Evolutionary conservation across 2,113 vertebrate species (phyloP), one percentile per base, ranked within the genome.

Genomic region (Heteronetta atricapilla): DNA sequence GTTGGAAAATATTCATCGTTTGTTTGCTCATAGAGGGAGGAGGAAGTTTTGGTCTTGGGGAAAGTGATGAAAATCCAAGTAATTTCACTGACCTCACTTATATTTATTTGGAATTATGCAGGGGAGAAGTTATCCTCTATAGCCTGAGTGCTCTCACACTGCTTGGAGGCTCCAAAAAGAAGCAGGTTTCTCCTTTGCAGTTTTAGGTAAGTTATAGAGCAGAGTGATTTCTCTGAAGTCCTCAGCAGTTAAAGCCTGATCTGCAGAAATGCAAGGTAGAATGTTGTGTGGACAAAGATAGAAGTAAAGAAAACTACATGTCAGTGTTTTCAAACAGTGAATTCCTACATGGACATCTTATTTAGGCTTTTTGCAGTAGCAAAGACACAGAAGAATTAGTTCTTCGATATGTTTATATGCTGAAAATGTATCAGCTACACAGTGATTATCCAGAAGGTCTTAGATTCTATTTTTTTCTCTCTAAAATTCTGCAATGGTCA

Each of bases 41-140:
- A 93, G 62, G 73, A 90, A 90, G 88, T 94, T 92, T 80, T 92
- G n/a, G 62, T 84, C 83, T 82, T 44, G 66, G n/a, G 66, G 92
- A 93, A 92, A 93, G 92, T 92, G 93, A 90, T 90, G 93, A 95
- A 96, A 95, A 93, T 88, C 53, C 55, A 84, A 84, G 67, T 66
- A 25, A 85, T 82, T 92, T 88, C 86, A 82, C 78, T 87, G 88
- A 90, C 77, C 23, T 92, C 69, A 86, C 56, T 86, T 50, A 46
- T 72, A 48, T 93, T 75, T 86, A 76, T 86, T 78, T 86, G 92
- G 73, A 79, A 58, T 75, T 72, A 53, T 36, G 8, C 26, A 53
- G 29, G 1, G 82, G 82, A 88, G 64, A 86, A 92, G 63, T 93
- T 58, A 42, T 20, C 36, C n/a, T 83, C 42, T 6, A 0, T 6